Percentiles rank a stretch among this genome's conserved stretches.
These are phyloP conservation scores for Piliocolobus tephrosceles DNA, from an alignment of 2,113 vertebrate species.

Conservation along the genomic window DNA sequence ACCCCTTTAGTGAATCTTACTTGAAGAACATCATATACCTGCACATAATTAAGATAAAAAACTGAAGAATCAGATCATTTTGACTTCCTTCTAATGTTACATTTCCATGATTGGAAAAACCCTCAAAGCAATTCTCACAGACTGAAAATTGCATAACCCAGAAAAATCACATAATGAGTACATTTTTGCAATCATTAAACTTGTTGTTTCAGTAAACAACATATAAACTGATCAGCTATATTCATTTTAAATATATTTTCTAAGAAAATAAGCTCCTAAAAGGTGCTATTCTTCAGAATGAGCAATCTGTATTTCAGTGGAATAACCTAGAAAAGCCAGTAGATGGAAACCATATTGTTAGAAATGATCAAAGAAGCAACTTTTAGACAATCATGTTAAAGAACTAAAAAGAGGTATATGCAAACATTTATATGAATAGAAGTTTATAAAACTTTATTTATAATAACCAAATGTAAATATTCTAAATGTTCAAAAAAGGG, in stretches of 20 bases:
- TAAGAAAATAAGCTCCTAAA: background rate
- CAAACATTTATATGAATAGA: background rate
- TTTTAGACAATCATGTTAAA: constrained; percentile 24
- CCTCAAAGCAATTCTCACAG: background rate
- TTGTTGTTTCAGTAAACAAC: background rate
- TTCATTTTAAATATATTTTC: constrained; percentile 30
- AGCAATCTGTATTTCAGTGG: background rate
- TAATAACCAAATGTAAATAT: background rate
- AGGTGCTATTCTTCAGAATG: background rate
- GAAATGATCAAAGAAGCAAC: constrained; percentile 32
- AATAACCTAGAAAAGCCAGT: constrained; percentile 22
- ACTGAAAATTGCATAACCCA: background rate
- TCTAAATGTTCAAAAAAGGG: background rate
- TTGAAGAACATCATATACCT: background rate
- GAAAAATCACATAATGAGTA: background rate
- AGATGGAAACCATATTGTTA: background rate
- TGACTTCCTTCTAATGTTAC: background rate
- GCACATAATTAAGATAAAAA: constrained; percentile 6
- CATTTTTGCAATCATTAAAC: background rate
- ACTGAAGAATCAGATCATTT: background rate
- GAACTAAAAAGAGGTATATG: background rate
- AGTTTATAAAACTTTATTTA: background rate
- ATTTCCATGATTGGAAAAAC: constrained; percentile 25
- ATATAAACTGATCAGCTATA: background rate
- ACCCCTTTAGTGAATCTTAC: background rate